Conservation (phyloP, 1,140 invertebrate genomes). For the Drosophila albomicans region DNA sequence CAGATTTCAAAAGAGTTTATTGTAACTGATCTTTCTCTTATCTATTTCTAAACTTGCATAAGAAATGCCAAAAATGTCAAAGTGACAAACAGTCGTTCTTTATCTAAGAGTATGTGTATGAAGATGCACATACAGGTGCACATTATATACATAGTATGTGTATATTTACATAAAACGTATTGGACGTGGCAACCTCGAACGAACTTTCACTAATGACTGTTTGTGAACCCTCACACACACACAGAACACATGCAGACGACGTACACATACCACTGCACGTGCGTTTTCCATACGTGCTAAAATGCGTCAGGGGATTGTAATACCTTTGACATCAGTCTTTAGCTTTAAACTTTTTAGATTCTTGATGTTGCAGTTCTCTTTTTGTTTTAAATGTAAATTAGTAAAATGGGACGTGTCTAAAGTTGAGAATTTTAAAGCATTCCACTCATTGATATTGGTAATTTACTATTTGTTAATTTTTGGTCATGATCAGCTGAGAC, state of each 20-base stretch:
- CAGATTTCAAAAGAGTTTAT: conserved; percentile 31
- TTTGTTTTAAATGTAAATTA: conserved; percentile 1
- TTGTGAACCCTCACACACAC: conserved; percentile 59
- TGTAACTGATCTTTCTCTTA: not conserved
- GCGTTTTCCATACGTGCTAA: conserved; percentile 49
- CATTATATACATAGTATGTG: conserved; percentile 12
- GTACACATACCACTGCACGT: conserved; percentile 31
- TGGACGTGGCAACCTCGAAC: conserved; percentile 68
- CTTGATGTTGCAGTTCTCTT: not conserved
- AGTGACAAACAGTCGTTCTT: conserved; percentile 25
- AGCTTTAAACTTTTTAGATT: not conserved
- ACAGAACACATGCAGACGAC: conserved; percentile 12
- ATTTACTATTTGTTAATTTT: conserved; percentile 43
- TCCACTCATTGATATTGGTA: conserved; percentile 19
- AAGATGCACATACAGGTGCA: conserved; percentile 10
- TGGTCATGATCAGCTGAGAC: conserved; percentile 26
- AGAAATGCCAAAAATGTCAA: conserved; percentile 48
- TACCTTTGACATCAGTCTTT: not conserved
- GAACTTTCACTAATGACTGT: conserved; percentile 81
- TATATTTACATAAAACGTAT: conserved; percentile 47
- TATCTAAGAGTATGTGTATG: not conserved
- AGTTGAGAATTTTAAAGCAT: not conserved
- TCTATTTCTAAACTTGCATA: not conserved
- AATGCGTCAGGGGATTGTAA: conserved; percentile 35
- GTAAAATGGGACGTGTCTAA: conserved; percentile 27